Percentiles rank a stretch among this genome's conserved stretches.
These are phyloP conservation scores for Psilopsiagon aurifrons DNA, from an alignment of 2,113 vertebrate genomes.

Conservation along the genomic window DNA sequence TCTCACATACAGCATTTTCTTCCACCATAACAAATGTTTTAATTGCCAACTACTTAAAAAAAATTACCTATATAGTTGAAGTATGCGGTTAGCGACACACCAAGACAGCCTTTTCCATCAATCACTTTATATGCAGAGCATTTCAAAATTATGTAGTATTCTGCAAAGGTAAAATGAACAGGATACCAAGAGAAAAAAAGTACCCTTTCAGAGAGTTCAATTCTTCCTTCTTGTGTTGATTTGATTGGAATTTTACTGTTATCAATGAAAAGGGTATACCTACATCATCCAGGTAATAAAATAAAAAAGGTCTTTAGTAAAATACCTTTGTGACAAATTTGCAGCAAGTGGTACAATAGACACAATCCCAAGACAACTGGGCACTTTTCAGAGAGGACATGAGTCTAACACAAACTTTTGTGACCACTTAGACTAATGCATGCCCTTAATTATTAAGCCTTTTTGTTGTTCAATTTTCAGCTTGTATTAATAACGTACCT, in stretches of 20 bases:
- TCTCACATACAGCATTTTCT: not conserved
- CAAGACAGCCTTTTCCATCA: not conserved
- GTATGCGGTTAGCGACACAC: not conserved
- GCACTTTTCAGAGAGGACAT: not conserved
- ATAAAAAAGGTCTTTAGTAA: not conserved
- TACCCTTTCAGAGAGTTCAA: not conserved
- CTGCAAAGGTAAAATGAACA: not conserved
- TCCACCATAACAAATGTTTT: not conserved
- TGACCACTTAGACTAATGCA: not conserved
- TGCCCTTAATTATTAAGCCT: not conserved
- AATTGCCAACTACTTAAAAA: not conserved
- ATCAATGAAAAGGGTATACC: not conserved
- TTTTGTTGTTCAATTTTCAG: slow-evolving; percentile 21
- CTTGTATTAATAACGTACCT: slow-evolving; percentile 9
- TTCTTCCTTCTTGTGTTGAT: not conserved
- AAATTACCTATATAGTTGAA: not conserved
- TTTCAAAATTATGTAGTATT: not conserved
- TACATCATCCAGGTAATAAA: not conserved
- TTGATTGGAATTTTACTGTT: not conserved
- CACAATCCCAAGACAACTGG: not conserved
- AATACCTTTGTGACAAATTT: not conserved
- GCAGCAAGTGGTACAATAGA: not conserved
- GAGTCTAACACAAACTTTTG: not conserved
- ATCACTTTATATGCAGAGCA: not conserved
- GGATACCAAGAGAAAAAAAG: not conserved